Conservation (phyloP, 2,113 vertebrate genomes). For the Labeo catla region DNA sequence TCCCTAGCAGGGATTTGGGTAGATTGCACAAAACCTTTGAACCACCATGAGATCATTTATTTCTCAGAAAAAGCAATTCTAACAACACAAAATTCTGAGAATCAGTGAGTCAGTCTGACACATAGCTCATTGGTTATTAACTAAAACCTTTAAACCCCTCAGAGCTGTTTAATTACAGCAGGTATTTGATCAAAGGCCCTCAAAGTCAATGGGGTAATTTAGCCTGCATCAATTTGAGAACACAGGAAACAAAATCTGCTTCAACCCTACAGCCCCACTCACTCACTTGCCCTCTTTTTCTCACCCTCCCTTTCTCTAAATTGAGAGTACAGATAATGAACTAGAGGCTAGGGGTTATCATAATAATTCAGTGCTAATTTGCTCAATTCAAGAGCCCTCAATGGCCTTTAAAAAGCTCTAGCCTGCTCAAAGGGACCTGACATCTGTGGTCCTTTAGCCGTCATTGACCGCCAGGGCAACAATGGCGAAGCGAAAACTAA, state of each 20-base stretch:
- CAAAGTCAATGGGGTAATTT: constrained; percentile 7
- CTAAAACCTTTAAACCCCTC: constrained; percentile 37
- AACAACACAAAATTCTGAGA: constrained; percentile 3
- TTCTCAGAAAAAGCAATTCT: neutral
- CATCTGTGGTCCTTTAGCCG: constrained; percentile 11
- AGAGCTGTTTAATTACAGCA: constrained; percentile 37
- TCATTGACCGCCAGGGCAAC: constrained; percentile 24
- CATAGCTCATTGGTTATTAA: constrained; percentile 15
- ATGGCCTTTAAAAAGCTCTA: neutral
- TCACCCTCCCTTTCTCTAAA: neutral
- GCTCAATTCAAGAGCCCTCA: neutral
- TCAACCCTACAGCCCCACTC: neutral
- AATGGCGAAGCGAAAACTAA: constrained; percentile 26
- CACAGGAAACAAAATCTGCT: neutral
- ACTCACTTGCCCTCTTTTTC: neutral
- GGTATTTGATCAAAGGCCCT: constrained; percentile 33
- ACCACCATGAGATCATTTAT: neutral
- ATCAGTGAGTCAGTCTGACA: constrained; percentile 15
- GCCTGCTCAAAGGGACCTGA: neutral
- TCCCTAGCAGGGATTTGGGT: neutral
- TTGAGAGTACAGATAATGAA: constrained; percentile 4
- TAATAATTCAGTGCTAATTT: neutral
- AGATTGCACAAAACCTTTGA: neutral
- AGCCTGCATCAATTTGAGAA: constrained; percentile 4
- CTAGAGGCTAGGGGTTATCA: neutral